These are phyloP conservation scores for Tinamus guttatus DNA, from an alignment of 2,113 vertebrate genomes.

Conservation along the genomic window DNA sequence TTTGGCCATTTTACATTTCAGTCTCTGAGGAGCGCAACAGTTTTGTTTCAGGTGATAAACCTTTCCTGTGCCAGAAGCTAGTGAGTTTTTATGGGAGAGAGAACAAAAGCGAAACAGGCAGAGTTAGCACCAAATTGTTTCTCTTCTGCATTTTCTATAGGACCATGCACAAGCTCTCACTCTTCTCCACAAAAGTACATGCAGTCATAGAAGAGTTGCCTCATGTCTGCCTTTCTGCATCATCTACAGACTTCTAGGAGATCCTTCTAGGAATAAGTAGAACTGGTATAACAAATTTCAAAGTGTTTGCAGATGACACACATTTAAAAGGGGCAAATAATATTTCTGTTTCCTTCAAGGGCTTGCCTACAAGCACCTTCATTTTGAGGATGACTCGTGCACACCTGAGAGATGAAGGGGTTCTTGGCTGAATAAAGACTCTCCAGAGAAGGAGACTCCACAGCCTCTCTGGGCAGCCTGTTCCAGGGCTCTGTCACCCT, in stretches of 20 bases:
- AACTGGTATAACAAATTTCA: neutral
- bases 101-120: neutral
- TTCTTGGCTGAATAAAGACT: neutral
- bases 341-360: neutral
- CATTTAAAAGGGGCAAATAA: neutral
- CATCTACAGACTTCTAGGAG: neutral
- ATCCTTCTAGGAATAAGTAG: neutral
- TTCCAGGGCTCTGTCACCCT: too few species aligned
- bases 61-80: neutral
- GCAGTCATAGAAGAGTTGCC: neutral
- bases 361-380: neutral
- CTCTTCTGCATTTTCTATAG: neutral
- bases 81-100: neutral
- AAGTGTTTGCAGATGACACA: neutral
- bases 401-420: fast-evolving
- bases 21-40: neutral
- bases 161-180: neutral
- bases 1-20: neutral
- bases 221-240: neutral
- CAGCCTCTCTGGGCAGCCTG: too few species aligned
- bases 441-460: too few species aligned
- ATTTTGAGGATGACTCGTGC: fast-evolving
- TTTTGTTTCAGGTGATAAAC: neutral
- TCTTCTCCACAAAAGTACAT: neutral
- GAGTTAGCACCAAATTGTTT: neutral